Base-by-base conservation (phyloP, 1,140 invertebrate species). In the Saccostrea glomerata region DNA sequence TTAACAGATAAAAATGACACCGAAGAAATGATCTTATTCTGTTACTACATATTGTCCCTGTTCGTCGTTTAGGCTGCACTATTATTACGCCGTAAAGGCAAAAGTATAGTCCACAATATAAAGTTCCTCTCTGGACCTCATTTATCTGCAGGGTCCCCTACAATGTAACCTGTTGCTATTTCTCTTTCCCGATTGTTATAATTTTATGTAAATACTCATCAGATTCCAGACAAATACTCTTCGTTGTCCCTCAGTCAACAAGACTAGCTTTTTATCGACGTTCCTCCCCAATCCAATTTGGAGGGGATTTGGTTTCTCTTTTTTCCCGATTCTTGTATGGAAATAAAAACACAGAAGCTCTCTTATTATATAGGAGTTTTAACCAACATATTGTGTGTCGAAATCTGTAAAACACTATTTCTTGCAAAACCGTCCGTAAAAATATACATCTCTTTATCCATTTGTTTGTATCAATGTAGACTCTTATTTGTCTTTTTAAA, bases 131-230 rank as follows among this genome's bases (percentile, higher is more conserved):
- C 6, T 47, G 47, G 5, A 9, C 47, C 47, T 47, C 47, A 36
- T 36, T 36, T 36, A 36, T 36, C 30, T 36, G 2, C 30, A 6
- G 5, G 9, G 47, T 63, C n/a, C n/a, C 58, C 58, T 17, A 20
- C 58, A 20, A 17, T 20, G 58, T 63, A 63, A 63, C n/a, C 58
- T n/a, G 15, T 17, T 63, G 58, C 58, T 17, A 77, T 77, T 77
- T 30, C 70, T 25, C 25, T 77, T 36, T 25, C 25, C 25, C 36
- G 70, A 77, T 77, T 77, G 70, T 77, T 77, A 25, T 77, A 77
- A 77, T 77, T 77, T 77, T 77, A 77, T 77, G 70, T 77, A 77
- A 77, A 77, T 77, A 77, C 30, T 77, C 70, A 25, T 36, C 70
- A 77, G 70, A 15, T 7, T 30, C 15, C 70, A 77, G 25, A 25